Evolutionary conservation across 2,113 vertebrate species (phyloP).

Genomic region (Hippocampus mohnikei): DNA sequence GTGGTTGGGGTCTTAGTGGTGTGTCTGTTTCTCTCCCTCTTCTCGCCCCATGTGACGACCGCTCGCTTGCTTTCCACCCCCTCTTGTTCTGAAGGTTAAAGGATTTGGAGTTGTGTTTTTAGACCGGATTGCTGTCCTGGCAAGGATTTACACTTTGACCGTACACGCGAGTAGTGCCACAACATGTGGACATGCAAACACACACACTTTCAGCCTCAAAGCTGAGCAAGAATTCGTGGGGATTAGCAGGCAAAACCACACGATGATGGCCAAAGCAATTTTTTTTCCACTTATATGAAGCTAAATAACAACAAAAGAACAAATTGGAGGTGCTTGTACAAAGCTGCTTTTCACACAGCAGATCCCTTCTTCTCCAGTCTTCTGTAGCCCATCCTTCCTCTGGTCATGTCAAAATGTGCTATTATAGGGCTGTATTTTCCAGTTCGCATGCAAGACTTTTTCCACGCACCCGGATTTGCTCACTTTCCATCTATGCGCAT

Average conservation of each 20-base stretch:
- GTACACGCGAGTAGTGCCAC: conserved; percentile 47
- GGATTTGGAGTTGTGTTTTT: conserved; percentile 72
- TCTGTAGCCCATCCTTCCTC: no score
- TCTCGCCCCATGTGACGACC: conserved; percentile 56
- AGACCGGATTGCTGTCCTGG: conserved; percentile 70
- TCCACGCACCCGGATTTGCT: no score
- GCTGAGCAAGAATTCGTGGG: conserved; percentile 63
- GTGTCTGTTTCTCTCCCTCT: conserved; percentile 55
- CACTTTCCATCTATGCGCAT: no score
- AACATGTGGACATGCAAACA: conserved; percentile 42
- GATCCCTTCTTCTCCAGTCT: no score
- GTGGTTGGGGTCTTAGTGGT: conserved; percentile 51
- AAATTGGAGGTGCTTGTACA: conserved; percentile 65
- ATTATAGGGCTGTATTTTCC: no score
- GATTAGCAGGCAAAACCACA: conserved; percentile 67
- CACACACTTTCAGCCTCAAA: conserved; percentile 34
- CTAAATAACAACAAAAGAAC: conserved; percentile 73
- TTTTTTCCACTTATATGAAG: conserved; percentile 46
- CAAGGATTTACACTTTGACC: conserved; percentile 68
- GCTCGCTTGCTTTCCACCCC: conserved; percentile 66
- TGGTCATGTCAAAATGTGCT: no score
- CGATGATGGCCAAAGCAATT: conserved; percentile 63
- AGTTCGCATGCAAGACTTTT: no score
- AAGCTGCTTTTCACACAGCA: conserved; percentile 37
- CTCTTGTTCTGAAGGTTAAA: conserved; percentile 76